Conservation (phyloP, 1,140 invertebrate species). For the Frieseomelitta varia region DNA sequence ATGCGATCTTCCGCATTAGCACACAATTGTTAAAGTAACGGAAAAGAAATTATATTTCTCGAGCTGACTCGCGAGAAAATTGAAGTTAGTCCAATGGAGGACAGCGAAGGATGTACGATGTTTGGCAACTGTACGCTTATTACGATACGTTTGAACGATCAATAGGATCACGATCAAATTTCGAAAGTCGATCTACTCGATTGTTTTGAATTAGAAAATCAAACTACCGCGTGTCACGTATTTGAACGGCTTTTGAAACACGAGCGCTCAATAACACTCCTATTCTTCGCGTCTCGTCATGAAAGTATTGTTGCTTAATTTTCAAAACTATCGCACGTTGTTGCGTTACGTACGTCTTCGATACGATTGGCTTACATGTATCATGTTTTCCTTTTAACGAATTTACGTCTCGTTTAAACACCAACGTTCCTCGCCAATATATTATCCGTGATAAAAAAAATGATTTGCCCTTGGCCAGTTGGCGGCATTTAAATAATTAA, state of each 20-base stretch:
- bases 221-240: background rate
- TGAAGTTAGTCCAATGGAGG: background rate
- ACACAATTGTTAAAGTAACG: too few species aligned
- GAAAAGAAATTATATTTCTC: background rate
- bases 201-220: slow-evolving; percentile 36
- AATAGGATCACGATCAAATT: slow-evolving; percentile 27
- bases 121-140: background rate
- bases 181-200: slow-evolving; percentile 24
- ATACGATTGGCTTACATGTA: background rate
- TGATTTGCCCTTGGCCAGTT: background rate
- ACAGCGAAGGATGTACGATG: background rate
- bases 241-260: slow-evolving; percentile 1
- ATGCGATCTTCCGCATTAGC: background rate
- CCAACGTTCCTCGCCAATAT: too few species aligned
- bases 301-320: background rate
- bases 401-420: too few species aligned
- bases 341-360: background rate
- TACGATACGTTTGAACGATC: background rate
- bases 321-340: slow-evolving; percentile 12
- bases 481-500: background rate
- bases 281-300: background rate
- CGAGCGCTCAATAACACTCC: slow-evolving; percentile 11
- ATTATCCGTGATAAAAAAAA: background rate
- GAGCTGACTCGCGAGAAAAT: background rate
- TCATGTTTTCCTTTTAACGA: background rate